Base-by-base conservation (phyloP, 1,140 invertebrate species). In the Asobara japonica region DNA sequence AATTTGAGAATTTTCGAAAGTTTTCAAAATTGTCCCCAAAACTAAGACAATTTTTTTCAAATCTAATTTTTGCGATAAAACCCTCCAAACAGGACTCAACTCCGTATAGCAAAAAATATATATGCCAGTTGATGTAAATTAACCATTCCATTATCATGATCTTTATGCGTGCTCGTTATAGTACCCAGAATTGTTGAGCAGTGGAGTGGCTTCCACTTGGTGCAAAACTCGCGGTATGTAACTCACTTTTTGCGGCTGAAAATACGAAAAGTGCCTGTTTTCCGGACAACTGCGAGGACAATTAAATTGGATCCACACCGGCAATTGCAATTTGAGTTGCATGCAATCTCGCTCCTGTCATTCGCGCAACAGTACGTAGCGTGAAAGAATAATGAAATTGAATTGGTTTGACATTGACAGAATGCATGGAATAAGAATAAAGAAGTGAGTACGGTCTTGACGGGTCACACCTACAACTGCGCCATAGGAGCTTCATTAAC, bases 271-370 rank as follows among this genome's bases (percentile, higher is more conserved):
- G 29, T 45, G 62, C 65, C 29, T 64, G 27, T 45, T 36, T 61
- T 61, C 18, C 22, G 38, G 33, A 18, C 30, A 69, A 61, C 51
- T 61, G 20, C 45, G 27, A 66, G 22, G 65, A 66, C 45, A 66
- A 72, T 72, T 66, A 66, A 66, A 60, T 72, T 66, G 64, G 38
- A 72, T 66, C 60, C 30, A 66, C 10, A 13, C 13, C 33, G 64
- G 31, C 33, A 30, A 51, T 60, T 30, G 45, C 20, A 38, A 66
- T 66, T 72, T 31, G 36, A 36, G 31, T 65, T 66, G 41, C 70
- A 72, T 66, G 70, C 70, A 66, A 72, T 72, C 51, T 51, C 64
- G 27, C 38, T 72, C 31, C 56, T 33, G 70, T 72, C 70, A 72
- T 6, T 72, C 70, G 31, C 45, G 48, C 31, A 56, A 38, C 51